Percentiles rank a stretch among this genome's conserved stretches.
phyloP scores from a whole-genome alignment of 2,888 invertebrate species.

The Maniola hyperantus region DNA sequence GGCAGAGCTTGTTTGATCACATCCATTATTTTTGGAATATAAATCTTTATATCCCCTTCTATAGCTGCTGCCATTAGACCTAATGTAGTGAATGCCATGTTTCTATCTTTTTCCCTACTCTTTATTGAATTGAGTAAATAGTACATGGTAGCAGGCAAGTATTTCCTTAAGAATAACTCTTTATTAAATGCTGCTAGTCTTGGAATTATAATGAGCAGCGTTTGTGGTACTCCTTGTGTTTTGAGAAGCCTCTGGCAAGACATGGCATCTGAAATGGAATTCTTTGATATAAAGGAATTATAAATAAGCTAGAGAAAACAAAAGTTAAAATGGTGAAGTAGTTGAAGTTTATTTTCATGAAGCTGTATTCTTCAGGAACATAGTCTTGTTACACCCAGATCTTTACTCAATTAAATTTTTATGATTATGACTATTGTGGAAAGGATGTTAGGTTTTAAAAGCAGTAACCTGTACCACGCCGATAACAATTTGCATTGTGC shows the following conservation, averaged over 20 bases:
- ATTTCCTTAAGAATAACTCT: slow-evolving; percentile 88
- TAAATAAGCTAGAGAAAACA: not conserved
- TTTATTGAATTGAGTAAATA: slow-evolving; percentile 90
- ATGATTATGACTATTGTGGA: no score
- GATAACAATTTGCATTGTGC: no score
- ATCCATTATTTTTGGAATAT: slow-evolving; percentile 93
- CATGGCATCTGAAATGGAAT: slow-evolving; percentile 85
- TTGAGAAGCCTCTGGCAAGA: slow-evolving; percentile 87
- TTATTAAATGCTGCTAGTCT: slow-evolving; percentile 96
- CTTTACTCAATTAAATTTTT: no score
- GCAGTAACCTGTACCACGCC: no score
- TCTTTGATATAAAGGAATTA: not conserved
- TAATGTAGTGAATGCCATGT: slow-evolving; percentile 93
- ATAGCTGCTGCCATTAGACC: slow-evolving; percentile 96
- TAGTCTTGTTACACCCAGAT: no score
- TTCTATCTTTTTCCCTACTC: slow-evolving; percentile 92
- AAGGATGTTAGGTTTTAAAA: no score
- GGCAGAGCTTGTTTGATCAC: slow-evolving; percentile 90
- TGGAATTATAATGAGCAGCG: slow-evolving; percentile 93
- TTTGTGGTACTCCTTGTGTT: slow-evolving; percentile 92
- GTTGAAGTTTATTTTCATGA: no score
- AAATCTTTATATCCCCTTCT: slow-evolving; percentile 89
- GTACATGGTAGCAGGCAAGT: slow-evolving; percentile 88
- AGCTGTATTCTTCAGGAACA: no score
- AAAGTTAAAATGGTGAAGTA: no score